Evolutionary conservation across 1,140 invertebrate species (phyloP).

Genomic region (Pomacea maculata): DNA sequence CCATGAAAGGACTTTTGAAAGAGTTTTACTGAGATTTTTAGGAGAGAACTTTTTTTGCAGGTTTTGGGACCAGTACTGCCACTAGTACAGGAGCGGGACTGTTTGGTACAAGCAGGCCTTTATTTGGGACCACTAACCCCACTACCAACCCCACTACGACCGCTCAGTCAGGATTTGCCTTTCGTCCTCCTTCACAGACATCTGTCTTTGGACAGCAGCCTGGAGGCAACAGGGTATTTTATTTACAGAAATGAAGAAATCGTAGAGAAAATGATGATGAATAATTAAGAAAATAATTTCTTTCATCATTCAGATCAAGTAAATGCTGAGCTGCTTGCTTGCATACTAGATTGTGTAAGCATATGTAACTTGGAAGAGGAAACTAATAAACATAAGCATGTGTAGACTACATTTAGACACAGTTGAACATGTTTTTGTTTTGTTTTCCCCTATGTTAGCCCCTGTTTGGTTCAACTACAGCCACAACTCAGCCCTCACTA

Average conservation of each 20-base stretch:
- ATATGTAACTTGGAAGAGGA: too few relatives aligned
- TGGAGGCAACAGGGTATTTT: not conserved
- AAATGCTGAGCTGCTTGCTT: too few relatives aligned
- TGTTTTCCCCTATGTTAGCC: constrained; percentile 25
- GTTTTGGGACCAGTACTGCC: constrained; percentile 50
- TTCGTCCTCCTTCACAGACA: constrained; percentile 27
- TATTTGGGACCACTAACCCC: constrained; percentile 52
- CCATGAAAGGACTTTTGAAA: too few relatives aligned
- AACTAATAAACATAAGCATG: too few relatives aligned
- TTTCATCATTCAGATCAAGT: too few relatives aligned
- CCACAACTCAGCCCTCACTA: constrained; percentile 45
- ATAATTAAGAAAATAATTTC: too few relatives aligned
- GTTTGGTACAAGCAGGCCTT: constrained; percentile 60
- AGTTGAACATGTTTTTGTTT: too few relatives aligned
- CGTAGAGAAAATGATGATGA: too few relatives aligned
- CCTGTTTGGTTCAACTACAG: constrained; percentile 54
- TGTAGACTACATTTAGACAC: too few relatives aligned
- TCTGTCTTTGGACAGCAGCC: constrained; percentile 3
- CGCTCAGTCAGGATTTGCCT: constrained; percentile 53
- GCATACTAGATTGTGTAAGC: too few relatives aligned
- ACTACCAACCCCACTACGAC: constrained; percentile 42
- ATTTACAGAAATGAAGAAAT: not conserved
- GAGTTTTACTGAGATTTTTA: too few relatives aligned
- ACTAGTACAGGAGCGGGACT: constrained; percentile 47
- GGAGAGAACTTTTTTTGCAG: constrained; percentile 9